Percentiles rank a stretch among this genome's conserved stretches.
These are phyloP conservation scores for Sinelater perroti DNA, from an alignment of 2,888 invertebrate species.

Conservation along the genomic window DNA sequence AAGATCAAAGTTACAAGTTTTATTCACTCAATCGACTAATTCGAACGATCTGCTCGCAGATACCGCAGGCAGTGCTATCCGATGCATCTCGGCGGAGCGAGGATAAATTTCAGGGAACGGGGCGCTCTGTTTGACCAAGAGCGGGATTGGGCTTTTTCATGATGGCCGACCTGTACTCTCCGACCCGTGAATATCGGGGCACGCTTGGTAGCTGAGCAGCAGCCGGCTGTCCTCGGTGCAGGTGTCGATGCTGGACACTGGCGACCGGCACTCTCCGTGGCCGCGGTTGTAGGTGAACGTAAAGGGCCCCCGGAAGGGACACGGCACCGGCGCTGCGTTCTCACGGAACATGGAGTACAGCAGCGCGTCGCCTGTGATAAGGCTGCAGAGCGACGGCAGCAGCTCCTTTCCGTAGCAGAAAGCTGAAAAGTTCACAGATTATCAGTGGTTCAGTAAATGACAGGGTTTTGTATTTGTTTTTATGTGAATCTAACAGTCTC, in stretches of 20 bases:
- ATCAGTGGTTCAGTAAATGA: not conserved
- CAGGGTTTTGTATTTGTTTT: too few species aligned
- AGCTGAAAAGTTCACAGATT: constrained; percentile 64
- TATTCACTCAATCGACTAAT: constrained; percentile 2
- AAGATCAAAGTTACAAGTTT: constrained; percentile 18
- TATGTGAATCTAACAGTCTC: too few species aligned
- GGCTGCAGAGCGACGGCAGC: constrained; percentile 81
- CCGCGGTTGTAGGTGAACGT: constrained; percentile 93
- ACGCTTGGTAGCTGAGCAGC: constrained; percentile 91
- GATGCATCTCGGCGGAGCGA: too few species aligned
- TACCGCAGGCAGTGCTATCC: too few species aligned
- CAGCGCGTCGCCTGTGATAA: constrained; percentile 88
- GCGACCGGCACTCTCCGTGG: constrained; percentile 88
- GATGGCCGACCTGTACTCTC: constrained; percentile 85
- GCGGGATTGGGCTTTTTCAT: too few species aligned
- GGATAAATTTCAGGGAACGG: too few species aligned
- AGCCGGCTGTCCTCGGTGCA: constrained; percentile 93
- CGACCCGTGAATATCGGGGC: constrained; percentile 89
- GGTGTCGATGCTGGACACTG: constrained; percentile 90
- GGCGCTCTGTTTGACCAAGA: too few species aligned
- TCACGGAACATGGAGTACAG: constrained; percentile 91
- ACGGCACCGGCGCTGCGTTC: constrained; percentile 86
- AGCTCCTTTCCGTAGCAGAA: constrained; percentile 79
- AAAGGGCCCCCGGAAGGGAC: constrained; percentile 89
- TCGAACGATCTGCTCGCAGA: not conserved